Base-by-base conservation (phyloP, 2,797 vertebrate genomes). In the Delichon dasypus region DNA sequence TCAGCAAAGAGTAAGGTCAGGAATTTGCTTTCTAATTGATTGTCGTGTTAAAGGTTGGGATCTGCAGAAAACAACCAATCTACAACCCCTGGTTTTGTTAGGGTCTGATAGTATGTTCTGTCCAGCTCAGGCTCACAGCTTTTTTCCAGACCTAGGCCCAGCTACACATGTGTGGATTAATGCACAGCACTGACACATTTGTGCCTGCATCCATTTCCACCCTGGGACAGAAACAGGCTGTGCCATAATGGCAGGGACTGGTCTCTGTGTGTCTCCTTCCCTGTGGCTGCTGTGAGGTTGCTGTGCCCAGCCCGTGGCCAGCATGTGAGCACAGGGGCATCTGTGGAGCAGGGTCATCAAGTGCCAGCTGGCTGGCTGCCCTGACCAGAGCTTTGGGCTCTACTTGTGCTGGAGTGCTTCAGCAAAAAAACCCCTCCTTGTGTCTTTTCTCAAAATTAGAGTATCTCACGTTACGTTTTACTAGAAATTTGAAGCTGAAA, bases 351-450 rank as follows among this genome's bases (percentile, higher is more conserved):
- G 25, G 20, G 60, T 30, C 30, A 65, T 30, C 30, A 38, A 38
- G 38, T 66, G 10, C 17, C 50, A 74, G 30, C 36, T 34, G 44
- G 3, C 53, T 57, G 51, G 26, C 44, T 74, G 36, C 44, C 44
- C 61, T 57, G 44, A 50, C 44, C 36, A 30, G 34, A 29, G 34
- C 13, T 65, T 65, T 21, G 42, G 30, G 34, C 16, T 73, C 60
- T 64, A 3, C 42, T 82, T 76, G 11, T 3, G 20, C n/a, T 78
- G 5, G 53, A 81, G 16, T 2, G 1, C 13, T 20, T 38, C 57
- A 60, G 58, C 53, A 54, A 66, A 72, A 25, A 26, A 16, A 9
- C 0, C 1, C 7, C 3, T 75, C 32, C 2, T 0, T 23, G 7
- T 50, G 27, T 44, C 45, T 79, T 19, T 68, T 10, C 4, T 66